Percentiles rank a stretch among this genome's conserved stretches.
These are phyloP conservation scores for Leptinotarsa peninsularis DNA, from an alignment of 2,888 invertebrate species.

Conservation along the genomic window DNA sequence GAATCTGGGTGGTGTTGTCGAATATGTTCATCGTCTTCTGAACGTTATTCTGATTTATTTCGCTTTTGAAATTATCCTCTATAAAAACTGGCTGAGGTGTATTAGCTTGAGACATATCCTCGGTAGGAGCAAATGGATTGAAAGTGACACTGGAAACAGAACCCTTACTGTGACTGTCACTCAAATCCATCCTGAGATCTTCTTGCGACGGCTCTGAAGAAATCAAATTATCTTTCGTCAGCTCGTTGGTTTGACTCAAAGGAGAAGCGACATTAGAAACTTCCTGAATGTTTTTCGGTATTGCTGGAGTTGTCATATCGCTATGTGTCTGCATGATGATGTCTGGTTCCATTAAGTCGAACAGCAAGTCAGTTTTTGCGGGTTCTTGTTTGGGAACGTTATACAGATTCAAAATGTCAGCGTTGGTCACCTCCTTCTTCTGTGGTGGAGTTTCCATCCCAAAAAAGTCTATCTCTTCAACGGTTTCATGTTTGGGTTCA, in stretches of 20 bases:
- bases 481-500: conserved; percentile 21
- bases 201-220: conserved; percentile 62
- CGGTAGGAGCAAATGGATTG: conserved; percentile 67
- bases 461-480: conserved; percentile 60
- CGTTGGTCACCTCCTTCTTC: conserved; percentile 64
- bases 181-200: conserved; percentile 64
- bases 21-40: conserved; percentile 44
- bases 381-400: conserved; percentile 54
- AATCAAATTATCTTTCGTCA: conserved; percentile 47
- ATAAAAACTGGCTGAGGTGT: conserved; percentile 50
- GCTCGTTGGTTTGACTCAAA: conserved; percentile 33
- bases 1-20: conserved; percentile 35
- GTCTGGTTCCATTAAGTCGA: conserved; percentile 47
- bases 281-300: neutral
- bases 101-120: conserved; percentile 51
- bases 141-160: conserved; percentile 65
- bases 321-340: conserved; percentile 25
- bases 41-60: conserved; percentile 36
- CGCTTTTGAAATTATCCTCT: conserved; percentile 43
- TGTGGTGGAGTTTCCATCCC: conserved; percentile 53
- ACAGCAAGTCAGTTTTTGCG: conserved; percentile 50
- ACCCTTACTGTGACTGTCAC: conserved; percentile 64
- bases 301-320: neutral
- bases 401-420: conserved; percentile 65
- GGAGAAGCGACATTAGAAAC: conserved; percentile 23